A percentile compares a stretch with the other conserved stretches of the same genome.
Conservation (phyloP, 2,888 invertebrate genomes). For the Cheilosia scutellata region DNA sequence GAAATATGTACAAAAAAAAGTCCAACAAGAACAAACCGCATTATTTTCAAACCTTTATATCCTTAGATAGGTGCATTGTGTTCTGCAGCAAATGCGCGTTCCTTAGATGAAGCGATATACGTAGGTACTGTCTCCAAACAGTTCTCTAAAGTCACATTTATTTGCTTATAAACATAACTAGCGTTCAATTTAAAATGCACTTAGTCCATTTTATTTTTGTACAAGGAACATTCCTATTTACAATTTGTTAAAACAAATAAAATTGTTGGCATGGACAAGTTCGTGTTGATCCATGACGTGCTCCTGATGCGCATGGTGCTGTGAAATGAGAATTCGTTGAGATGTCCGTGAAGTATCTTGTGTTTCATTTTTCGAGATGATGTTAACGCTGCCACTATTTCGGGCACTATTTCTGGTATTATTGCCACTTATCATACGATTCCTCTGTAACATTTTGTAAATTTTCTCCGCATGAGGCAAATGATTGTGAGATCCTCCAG, state of each 20-base stretch:
- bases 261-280: conserved; percentile 43
- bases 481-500: conserved; percentile 84
- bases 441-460: conserved; percentile 82
- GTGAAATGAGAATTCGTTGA: conserved; percentile 35
- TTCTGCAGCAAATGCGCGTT: too few species aligned
- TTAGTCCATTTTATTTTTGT: conserved; percentile 34
- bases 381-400: not conserved
- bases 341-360: conserved; percentile 27
- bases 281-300: conserved; percentile 28
- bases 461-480: conserved; percentile 83
- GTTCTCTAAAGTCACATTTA: not conserved
- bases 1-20: too few species aligned
- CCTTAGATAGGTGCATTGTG: too few species aligned
- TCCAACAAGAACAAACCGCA: too few species aligned
- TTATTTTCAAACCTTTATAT: too few species aligned
- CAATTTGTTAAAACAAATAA: conserved; percentile 63
- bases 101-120: too few species aligned
- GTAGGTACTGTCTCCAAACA: too few species aligned
- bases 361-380: conserved; percentile 2
- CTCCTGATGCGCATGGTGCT: conserved; percentile 33
- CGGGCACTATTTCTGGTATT: conserved; percentile 18
- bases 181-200: conserved; percentile 4
- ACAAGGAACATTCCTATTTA: conserved; percentile 43
- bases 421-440: conserved; percentile 77
- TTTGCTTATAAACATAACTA: not conserved